Percentiles rank a stretch among this genome's conserved stretches.
These are phyloP conservation scores for Pteronura brasiliensis DNA, from an alignment of 2,113 vertebrate genomes.

Conservation along the genomic window DNA sequence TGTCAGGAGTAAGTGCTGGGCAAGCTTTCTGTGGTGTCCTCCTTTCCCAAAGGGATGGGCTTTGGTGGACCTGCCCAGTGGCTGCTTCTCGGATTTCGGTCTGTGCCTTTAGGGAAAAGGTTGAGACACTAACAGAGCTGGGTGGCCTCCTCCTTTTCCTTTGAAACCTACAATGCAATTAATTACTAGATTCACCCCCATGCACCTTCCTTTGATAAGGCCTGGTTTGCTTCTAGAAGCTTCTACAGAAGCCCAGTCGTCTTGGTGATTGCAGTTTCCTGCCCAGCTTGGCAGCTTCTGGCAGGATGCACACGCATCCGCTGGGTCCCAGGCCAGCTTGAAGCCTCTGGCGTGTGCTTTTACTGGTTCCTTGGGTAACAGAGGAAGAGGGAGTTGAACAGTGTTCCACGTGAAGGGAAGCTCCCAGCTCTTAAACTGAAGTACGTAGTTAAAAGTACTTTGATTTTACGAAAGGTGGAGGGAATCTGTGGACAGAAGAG, in stretches of 20 bases:
- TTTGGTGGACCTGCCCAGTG: not conserved
- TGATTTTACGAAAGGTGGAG: not conserved
- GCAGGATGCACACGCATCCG: not conserved
- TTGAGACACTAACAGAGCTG: not conserved
- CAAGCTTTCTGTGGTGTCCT: not conserved
- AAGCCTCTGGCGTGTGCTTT: not conserved
- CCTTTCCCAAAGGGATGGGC: not conserved
- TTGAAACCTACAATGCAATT: not conserved
- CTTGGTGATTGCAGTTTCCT: not conserved
- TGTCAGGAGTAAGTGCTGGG: not conserved
- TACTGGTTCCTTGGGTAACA: not conserved
- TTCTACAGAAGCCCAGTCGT: not conserved
- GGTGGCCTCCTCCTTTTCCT: conserved; percentile 25
- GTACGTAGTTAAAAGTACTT: not conserved
- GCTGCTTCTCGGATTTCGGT: not conserved
- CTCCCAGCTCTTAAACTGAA: not conserved
- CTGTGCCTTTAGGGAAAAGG: not conserved
- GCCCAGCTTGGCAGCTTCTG: not conserved
- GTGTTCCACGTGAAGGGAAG: rapidly evolving
- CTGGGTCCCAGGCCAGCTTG: not conserved
- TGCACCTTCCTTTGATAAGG: not conserved
- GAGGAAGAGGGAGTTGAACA: not conserved
- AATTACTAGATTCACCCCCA: not conserved
- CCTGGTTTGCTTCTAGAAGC: not conserved
- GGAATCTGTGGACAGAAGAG: not conserved